Evolutionary conservation across 2,113 vertebrate species (phyloP), one percentile per base, ranked within the genome.

Genomic region (Otolemur garnettii): DNA sequence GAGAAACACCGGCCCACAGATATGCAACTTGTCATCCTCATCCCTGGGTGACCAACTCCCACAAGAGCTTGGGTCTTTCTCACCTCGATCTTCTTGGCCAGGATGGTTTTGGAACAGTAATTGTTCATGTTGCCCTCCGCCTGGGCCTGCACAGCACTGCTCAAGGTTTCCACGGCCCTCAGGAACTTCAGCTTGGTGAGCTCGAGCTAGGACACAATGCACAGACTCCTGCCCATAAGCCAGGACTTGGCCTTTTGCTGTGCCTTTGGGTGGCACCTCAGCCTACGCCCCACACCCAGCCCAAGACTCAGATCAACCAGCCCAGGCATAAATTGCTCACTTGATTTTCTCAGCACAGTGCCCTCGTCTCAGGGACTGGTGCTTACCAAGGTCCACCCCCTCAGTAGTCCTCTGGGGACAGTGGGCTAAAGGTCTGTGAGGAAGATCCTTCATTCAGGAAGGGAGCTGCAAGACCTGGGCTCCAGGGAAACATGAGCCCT

Each of bases 1-100:
- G 50, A 87, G 57, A 22, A 26, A 11, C 0, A 4, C 17, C 10
- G 1, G 19, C 42, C 53, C 17, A 5, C 22, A 0, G 2, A 35
- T 4, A 55, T 13, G 35, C n/a, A 35, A 57, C 33, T 18, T 0
- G 30, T n/a, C 50, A 10, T 13, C 38, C 26, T 50, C 30, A 5
- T 21, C 30, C 71, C 78, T 0, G 1, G 11, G 19, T 21, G 17
- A 18, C 59, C 18, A 0, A 12, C 24, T 42, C 68, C 83, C 60
- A 26, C 68, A 35, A 82, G 66, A 77, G 22, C 30, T 21, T 1
- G 4, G 38, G 30, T 55, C 33, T 35, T 13, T n/a, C 96, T 95
- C 71, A 98, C 97, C 97, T 96, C 75, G 14, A 97, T 91, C 87
- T 79, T 97, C 80, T 81, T 84, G 21, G 97, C 91, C 82, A 98